phyloP scores from a whole-genome alignment of 1,140 invertebrate genomes.

The Drosophila sturtevanti region DNA sequence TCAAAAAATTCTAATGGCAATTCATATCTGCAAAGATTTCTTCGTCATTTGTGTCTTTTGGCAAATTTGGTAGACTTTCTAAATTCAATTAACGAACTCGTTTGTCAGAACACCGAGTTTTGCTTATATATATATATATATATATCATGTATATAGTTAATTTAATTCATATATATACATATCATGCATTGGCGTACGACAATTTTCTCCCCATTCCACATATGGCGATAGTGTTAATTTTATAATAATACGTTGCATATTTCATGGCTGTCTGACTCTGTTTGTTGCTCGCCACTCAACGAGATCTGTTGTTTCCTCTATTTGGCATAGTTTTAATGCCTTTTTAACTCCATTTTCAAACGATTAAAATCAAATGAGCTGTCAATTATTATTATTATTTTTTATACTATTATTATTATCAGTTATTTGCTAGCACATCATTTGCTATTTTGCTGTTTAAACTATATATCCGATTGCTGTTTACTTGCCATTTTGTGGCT shows the following conservation, averaged over 20 bases:
- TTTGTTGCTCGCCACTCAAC: background rate
- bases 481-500: conserved; percentile 14
- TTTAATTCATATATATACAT: background rate
- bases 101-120: background rate
- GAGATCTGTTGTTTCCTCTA: background rate
- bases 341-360: conserved; percentile 42
- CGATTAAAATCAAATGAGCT: conserved; percentile 61
- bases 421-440: conserved; percentile 17
- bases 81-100: background rate
- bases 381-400: conserved; percentile 45
- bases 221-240: conserved; percentile 22
- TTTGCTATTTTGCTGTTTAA: conserved; percentile 2
- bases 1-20: too few relatives aligned
- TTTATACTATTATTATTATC: conserved; percentile 10
- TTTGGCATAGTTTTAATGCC: conserved; percentile 19
- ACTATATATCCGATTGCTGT: background rate
- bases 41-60: too few relatives aligned
- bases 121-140: background rate
- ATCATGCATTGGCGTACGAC: background rate
- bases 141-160: background rate
- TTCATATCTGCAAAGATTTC: too few relatives aligned
- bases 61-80: too few relatives aligned
- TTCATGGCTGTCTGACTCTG: conserved; percentile 32
- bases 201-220: background rate
- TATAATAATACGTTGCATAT: conserved; percentile 42